Evolutionary conservation across 1,140 invertebrate species (phyloP), one percentile per base, ranked within the genome.

Genomic region (Pseudoatta argentina): DNA sequence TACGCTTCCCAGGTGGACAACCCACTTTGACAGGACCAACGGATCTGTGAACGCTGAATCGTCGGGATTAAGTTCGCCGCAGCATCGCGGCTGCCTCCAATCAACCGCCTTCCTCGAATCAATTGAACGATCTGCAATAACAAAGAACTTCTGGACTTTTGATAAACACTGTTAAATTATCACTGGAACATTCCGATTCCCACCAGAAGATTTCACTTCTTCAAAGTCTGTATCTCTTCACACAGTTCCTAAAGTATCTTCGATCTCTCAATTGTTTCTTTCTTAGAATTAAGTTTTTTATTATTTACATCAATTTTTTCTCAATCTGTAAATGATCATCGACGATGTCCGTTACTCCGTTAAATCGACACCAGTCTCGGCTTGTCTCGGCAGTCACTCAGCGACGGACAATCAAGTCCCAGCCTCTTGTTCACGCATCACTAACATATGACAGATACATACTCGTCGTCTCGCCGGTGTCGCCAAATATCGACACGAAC

Each of bases 21-120:
- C 73, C 78, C 88, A 71, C 86, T 87, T 75, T 30, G 69, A 57
- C 55, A 30, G 64, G 27, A 76, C 64, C 57, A 67, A 39, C 24
- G 34, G 27, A 55, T 34, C 48, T 61, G 34, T n/a, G 24, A 39
- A 14, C 3, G 39, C 7, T 14, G 7, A 27, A 30, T 24, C 34
- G 78, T 18, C 4, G 55, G 3, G 12, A 76, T 90, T 85, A 91
- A 16, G 39, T 88, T 55, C 86, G 86, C 82, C 82, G 81, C 82
- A 75, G 88, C 53, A 30, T 79, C 81, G 76, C 55, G 18, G 12
- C 81, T 59, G n/a, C 73, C 82, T 61, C n/a, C 73, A 53, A 59
- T 21, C 21, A 21, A 8, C 44, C 30, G 61, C 24, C 27, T 79
- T 69, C n/a, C 4, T 78, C 14, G 12, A 12, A 87, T 39, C 75